A percentile compares a stretch with the other conserved stretches of the same genome.
Evolutionary conservation across 1,140 invertebrate genomes (phyloP).

Genomic region (Stenopsyche tienmushanensis): DNA sequence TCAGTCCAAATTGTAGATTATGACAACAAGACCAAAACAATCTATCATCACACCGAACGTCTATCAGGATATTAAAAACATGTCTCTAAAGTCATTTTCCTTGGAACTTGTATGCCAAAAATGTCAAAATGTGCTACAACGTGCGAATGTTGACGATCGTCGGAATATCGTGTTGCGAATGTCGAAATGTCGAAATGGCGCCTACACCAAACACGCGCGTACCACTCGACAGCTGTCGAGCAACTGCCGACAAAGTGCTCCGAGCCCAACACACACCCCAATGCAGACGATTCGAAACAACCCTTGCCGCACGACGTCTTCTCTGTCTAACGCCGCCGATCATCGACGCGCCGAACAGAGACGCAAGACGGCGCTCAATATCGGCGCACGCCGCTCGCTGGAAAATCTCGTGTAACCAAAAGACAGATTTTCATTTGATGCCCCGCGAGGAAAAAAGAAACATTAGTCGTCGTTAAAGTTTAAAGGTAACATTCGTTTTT

Average conservation of each 20-base stretch:
- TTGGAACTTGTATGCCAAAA: no score
- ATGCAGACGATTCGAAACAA: conserved; percentile 8
- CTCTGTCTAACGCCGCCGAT: conserved; percentile 9
- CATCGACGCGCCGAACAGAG: background rate
- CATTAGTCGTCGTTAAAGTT: no score
- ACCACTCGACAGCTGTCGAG: conserved; percentile 34
- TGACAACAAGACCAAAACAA: no score
- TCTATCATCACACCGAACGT: no score
- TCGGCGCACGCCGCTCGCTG: conserved; percentile 1
- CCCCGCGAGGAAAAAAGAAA: conserved; percentile 22
- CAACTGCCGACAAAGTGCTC: conserved; percentile 29
- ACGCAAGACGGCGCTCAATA: background rate
- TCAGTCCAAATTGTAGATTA: background rate
- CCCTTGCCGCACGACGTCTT: conserved; percentile 15
- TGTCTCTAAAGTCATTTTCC: no score
- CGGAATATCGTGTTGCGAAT: no score
- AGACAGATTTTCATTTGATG: conserved; percentile 38
- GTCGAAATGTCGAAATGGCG: no score
- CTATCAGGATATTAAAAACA: no score
- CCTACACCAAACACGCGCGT: conserved; percentile 17
- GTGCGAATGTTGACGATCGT: no score
- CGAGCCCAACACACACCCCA: no score
- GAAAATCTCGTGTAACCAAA: conserved; percentile 12
- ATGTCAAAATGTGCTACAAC: no score
- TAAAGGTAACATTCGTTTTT: conserved; percentile 27